Percentiles rank a stretch among this genome's conserved stretches.
Conservation (phyloP, 2,113 vertebrate genomes). For the Ranitomeya variabilis region DNA sequence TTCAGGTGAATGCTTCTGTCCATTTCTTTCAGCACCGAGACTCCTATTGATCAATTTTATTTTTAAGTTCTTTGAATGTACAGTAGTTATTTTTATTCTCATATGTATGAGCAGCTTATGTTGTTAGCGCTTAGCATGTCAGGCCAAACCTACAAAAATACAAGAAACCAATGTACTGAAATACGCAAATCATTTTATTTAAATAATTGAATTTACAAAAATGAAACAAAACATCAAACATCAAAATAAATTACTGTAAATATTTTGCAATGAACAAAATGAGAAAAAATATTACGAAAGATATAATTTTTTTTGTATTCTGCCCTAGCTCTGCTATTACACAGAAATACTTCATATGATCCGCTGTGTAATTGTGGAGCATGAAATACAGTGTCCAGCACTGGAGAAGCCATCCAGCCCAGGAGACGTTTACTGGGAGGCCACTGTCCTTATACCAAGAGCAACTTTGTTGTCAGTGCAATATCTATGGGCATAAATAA, state of each 20-base stretch:
- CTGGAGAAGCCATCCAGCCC: neutral
- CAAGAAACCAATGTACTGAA: neutral
- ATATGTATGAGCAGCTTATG: neutral
- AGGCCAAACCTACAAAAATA: neutral
- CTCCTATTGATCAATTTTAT: too few species aligned
- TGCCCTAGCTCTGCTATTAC: neutral
- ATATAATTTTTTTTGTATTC: neutral
- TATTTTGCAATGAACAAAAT: neutral
- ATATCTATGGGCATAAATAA: constrained; percentile 10
- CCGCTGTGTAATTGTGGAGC: neutral
- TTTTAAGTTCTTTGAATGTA: too few species aligned
- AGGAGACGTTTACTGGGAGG: neutral
- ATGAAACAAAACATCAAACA: neutral
- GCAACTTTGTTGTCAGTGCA: constrained; percentile 12
- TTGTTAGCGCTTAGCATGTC: neutral
- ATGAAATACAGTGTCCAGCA: neutral
- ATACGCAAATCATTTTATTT: constrained; percentile 23
- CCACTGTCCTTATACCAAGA: constrained; percentile 2
- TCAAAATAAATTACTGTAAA: constrained; percentile 24
- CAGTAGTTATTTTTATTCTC: too few species aligned
- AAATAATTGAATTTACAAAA: constrained; percentile 36
- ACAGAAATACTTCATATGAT: too few species aligned
- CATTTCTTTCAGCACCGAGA: too few species aligned
- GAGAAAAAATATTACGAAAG: neutral
- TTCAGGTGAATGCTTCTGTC: too few species aligned